phyloP scores from a whole-genome alignment of 35 echinoderm and acorn worm species.

The Nesometra sesokonis region DNA sequence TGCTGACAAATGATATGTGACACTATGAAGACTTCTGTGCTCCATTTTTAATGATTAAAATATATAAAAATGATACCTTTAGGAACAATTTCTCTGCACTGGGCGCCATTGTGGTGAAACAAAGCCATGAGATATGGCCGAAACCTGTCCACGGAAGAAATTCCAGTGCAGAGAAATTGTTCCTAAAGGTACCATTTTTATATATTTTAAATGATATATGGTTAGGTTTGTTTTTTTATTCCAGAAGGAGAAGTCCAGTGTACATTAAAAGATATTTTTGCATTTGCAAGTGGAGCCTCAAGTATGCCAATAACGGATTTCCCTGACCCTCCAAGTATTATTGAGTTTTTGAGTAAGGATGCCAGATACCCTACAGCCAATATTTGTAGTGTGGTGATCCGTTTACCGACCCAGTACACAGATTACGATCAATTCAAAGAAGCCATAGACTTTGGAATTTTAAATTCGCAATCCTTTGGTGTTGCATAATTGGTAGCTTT shows the following conservation, averaged over 20 bases:
- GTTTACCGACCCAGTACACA: background rate
- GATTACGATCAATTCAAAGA: background rate
- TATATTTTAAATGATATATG: too few species aligned
- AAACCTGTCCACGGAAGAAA: too few species aligned
- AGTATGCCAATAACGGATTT: background rate
- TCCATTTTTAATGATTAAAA: too few species aligned
- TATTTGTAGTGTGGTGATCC: background rate
- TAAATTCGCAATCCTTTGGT: background rate
- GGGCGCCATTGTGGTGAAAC: too few species aligned
- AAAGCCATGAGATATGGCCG: too few species aligned
- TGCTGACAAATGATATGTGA: too few species aligned
- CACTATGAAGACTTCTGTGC: too few species aligned
- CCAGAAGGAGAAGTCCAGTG: background rate
- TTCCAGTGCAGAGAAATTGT: too few species aligned
- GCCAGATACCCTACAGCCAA: background rate
- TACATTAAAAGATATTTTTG: background rate
- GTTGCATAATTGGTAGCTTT: background rate
- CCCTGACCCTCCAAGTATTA: background rate
- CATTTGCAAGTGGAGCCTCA: background rate
- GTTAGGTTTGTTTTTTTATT: background rate
- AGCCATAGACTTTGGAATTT: too few species aligned
- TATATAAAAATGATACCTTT: too few species aligned
- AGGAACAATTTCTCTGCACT: too few species aligned
- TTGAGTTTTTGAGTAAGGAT: background rate
- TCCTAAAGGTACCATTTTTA: too few species aligned